Evolutionary conservation across 2,797 vertebrate species (phyloP).

Genomic region (Brachymystax lenok): DNA sequence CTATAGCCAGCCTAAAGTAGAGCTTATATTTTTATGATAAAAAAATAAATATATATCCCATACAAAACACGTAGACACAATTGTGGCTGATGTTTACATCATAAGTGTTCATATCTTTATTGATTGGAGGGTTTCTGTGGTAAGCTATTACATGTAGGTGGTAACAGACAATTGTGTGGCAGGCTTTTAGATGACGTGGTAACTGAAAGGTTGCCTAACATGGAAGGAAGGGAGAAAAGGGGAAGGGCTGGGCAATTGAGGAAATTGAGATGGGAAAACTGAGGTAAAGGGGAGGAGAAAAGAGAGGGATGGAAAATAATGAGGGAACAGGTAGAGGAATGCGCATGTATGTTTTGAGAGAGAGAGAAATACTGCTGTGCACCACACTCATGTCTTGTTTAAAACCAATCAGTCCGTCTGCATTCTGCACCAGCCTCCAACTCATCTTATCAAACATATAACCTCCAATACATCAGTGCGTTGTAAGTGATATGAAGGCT

Average conservation of each 20-base stretch:
- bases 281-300: slow-evolving; percentile 29
- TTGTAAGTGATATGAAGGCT: slow-evolving; percentile 27
- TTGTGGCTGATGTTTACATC: slow-evolving; percentile 33
- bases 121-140: slow-evolving; percentile 24
- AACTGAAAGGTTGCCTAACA: slow-evolving; percentile 27
- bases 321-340: slow-evolving; percentile 36
- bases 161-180: slow-evolving; percentile 3
- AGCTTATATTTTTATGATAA: background rate
- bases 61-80: slow-evolving; percentile 22
- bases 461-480: slow-evolving; percentile 22
- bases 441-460: slow-evolving; percentile 7
- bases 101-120: slow-evolving; percentile 56
- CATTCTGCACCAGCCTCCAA: slow-evolving; percentile 17
- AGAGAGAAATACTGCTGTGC: slow-evolving; percentile 21
- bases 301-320: slow-evolving; percentile 49
- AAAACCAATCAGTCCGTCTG: slow-evolving; percentile 18
- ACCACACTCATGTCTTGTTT: background rate
- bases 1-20: background rate
- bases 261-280: slow-evolving; percentile 33
- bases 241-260: slow-evolving; percentile 32
- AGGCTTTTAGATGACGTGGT: slow-evolving; percentile 42
- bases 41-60: background rate
- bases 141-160: too few relatives aligned
- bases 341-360: slow-evolving; percentile 31
- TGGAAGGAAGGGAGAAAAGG: slow-evolving; percentile 31